phyloP scores from a whole-genome alignment of 2,888 invertebrate genomes.

The Apocheima hispidaria region DNA sequence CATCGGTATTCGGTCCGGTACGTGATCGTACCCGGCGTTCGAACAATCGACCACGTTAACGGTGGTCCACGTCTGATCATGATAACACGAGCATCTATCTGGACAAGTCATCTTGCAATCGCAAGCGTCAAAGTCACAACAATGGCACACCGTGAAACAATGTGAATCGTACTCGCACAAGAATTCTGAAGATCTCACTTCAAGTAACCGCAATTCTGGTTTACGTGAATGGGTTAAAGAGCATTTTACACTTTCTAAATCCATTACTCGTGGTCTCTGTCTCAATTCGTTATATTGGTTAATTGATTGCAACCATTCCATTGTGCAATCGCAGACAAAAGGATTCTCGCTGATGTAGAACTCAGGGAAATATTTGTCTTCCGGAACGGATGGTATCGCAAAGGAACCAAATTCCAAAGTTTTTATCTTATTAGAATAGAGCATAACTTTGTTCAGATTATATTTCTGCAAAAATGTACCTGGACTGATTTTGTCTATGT shows the following conservation, averaged over 20 bases:
- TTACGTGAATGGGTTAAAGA: slow-evolving; percentile 89
- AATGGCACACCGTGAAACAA: slow-evolving; percentile 94
- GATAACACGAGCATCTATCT: slow-evolving; percentile 93
- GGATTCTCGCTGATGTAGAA: slow-evolving; percentile 94
- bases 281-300: slow-evolving; percentile 90
- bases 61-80: slow-evolving; percentile 94
- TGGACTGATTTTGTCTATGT: slow-evolving; percentile 89
- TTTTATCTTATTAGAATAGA: slow-evolving; percentile 90
- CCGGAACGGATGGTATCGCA: slow-evolving; percentile 88
- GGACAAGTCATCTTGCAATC: slow-evolving; percentile 97
- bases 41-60: slow-evolving; percentile 93
- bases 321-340: slow-evolving; percentile 93
- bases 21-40: slow-evolving; percentile 89
- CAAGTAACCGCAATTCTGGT: slow-evolving; percentile 87
- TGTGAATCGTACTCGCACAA: slow-evolving; percentile 93
- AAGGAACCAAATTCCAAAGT: slow-evolving; percentile 91
- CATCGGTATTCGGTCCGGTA: slow-evolving; percentile 94
- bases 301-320: slow-evolving; percentile 94
- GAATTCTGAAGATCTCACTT: slow-evolving; percentile 91
- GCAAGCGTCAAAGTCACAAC: slow-evolving; percentile 96
- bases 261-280: slow-evolving; percentile 92
- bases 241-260: slow-evolving; percentile 92
- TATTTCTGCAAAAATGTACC: slow-evolving; percentile 90
- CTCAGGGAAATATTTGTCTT: slow-evolving; percentile 90
- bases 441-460: slow-evolving; percentile 90